A percentile compares a stretch with the other conserved stretches of the same genome.
These are phyloP conservation scores for Epinotia bilunana DNA, from an alignment of 2,888 invertebrate genomes.

Conservation along the genomic window DNA sequence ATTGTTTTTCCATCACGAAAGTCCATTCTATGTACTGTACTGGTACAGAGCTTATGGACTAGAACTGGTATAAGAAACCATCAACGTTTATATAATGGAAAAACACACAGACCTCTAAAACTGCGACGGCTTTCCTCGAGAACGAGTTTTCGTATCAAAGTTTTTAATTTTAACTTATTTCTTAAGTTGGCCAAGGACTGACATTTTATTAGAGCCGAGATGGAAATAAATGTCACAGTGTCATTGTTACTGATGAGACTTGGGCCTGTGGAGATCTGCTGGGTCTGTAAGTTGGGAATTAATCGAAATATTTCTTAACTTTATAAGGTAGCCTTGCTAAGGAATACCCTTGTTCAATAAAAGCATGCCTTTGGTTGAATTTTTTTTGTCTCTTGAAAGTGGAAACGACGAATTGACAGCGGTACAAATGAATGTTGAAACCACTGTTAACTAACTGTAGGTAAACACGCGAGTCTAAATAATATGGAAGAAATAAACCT, in stretches of 20 bases:
- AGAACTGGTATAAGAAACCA: not conserved
- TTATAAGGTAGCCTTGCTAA: not conserved
- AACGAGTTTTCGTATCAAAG: constrained; percentile 38
- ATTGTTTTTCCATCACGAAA: too few relatives aligned
- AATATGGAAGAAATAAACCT: too few relatives aligned
- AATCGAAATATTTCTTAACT: not conserved
- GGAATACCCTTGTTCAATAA: not conserved
- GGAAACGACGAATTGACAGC: not conserved
- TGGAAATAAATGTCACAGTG: constrained; percentile 31
- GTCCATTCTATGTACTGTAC: too few relatives aligned
- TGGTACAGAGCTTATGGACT: too few relatives aligned
- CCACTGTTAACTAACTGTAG: too few relatives aligned
- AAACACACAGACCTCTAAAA: constrained; percentile 1
- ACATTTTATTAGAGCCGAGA: constrained; percentile 34
- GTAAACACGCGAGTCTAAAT: too few relatives aligned
- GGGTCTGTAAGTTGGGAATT: not conserved
- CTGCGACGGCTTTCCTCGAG: constrained; percentile 6
- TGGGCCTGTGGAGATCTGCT: too few relatives aligned
- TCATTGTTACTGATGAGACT: constrained; percentile 40
- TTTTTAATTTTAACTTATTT: constrained; percentile 44
- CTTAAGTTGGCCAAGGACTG: constrained; percentile 19
- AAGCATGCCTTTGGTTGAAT: not conserved
- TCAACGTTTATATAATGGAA: not conserved
- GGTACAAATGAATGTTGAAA: not conserved
- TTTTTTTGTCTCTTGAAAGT: not conserved